phyloP scores from a whole-genome alignment of 2,113 vertebrate genomes.

The Seriola aureovittata region DNA sequence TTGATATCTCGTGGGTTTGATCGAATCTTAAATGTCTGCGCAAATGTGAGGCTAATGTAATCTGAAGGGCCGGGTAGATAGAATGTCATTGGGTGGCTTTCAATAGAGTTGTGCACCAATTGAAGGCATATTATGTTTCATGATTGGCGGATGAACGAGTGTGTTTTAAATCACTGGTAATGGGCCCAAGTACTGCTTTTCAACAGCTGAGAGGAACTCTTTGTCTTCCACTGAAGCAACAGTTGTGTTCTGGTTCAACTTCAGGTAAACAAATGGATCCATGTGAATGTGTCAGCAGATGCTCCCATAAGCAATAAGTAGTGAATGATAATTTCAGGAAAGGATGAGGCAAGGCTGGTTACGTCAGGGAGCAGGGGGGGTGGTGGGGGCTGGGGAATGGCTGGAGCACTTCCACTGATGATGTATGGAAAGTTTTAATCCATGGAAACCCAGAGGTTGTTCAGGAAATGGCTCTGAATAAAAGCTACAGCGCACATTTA shows the following conservation, averaged over 20 bases:
- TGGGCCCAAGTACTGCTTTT: background rate
- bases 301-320: slow-evolving; percentile 2
- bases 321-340: slow-evolving; percentile 34
- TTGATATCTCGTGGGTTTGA: slow-evolving; percentile 59
- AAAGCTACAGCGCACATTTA: slow-evolving; percentile 53
- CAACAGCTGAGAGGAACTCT: background rate
- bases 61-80: slow-evolving; percentile 31
- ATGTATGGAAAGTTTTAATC: slow-evolving; percentile 65
- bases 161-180: background rate
- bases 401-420: slow-evolving; percentile 42
- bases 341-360: slow-evolving; percentile 46
- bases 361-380: slow-evolving; percentile 40
- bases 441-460: slow-evolving; percentile 32
- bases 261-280: slow-evolving; percentile 19
- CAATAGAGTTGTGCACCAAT: slow-evolving; percentile 44
- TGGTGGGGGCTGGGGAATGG: background rate
- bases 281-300: slow-evolving; percentile 16
- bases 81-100: slow-evolving; percentile 37
- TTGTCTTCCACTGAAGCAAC: background rate
- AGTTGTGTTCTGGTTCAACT: slow-evolving; percentile 10
- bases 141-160: background rate
- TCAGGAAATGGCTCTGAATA: slow-evolving; percentile 52
- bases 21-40: slow-evolving; percentile 59
- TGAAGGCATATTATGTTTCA: slow-evolving; percentile 38
- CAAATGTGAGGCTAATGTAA: slow-evolving; percentile 42